Conservation (phyloP, 2,797 vertebrate genomes). For the Esox masquinongy region DNA sequence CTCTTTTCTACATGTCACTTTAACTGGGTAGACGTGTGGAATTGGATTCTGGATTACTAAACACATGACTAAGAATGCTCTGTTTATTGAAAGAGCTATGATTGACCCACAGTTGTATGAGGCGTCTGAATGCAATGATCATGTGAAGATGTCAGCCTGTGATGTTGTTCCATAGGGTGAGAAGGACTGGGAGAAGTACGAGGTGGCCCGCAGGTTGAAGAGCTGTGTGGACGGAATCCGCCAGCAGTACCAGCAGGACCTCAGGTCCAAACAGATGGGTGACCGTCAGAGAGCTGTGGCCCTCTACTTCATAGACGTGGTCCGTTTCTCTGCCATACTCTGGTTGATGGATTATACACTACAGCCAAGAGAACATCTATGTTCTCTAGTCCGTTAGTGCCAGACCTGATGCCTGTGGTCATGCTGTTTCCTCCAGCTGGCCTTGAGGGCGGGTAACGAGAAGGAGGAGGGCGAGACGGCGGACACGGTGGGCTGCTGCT, state of each 20-base stretch:
- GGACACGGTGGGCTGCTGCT: slow-evolving; percentile 83
- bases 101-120: background rate
- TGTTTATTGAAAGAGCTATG: background rate
- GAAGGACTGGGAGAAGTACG: slow-evolving; percentile 78
- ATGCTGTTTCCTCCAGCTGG: slow-evolving; percentile 59
- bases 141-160: background rate
- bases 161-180: slow-evolving; percentile 56
- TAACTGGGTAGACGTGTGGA: background rate
- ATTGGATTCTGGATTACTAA: background rate
- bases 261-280: slow-evolving; percentile 73
- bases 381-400: background rate
- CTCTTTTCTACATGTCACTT: background rate
- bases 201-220: slow-evolving; percentile 73
- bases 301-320: slow-evolving; percentile 80
- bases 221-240: slow-evolving; percentile 65
- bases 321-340: slow-evolving; percentile 32
- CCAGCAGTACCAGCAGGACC: slow-evolving; percentile 62
- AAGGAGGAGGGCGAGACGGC: slow-evolving; percentile 81
- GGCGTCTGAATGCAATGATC: background rate
- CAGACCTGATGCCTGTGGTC: background rate
- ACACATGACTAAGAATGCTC: background rate
- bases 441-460: slow-evolving; percentile 81
- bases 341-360: slow-evolving; percentile 2
- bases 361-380: background rate
- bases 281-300: slow-evolving; percentile 72